Percentiles rank a stretch among this genome's conserved stretches.
phyloP scores from a whole-genome alignment of 2,888 invertebrate genomes.

The Parnassius mnemosyne region DNA sequence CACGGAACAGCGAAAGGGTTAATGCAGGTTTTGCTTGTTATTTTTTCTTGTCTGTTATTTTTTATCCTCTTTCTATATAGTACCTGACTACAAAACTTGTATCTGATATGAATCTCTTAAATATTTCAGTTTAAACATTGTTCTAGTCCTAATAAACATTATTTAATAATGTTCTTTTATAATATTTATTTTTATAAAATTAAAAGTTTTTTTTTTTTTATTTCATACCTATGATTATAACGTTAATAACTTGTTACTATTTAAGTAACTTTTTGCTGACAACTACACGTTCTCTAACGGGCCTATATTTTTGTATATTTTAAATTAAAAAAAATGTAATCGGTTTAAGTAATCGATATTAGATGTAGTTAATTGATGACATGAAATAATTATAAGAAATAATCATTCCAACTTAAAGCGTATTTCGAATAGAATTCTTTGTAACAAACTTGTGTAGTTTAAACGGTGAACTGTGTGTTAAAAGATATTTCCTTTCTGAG shows the following conservation, averaged over 20 bases:
- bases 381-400: conserved; percentile 1
- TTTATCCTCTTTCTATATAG: not conserved
- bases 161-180: conserved; percentile 4
- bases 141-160: conserved; percentile 16
- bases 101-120: conserved; percentile 3
- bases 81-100: conserved; percentile 16
- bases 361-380: conserved; percentile 5
- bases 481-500: too few species aligned
- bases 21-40: too few species aligned
- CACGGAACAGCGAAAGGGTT: too few species aligned
- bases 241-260: too few species aligned
- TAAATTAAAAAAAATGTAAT: conserved; percentile 9
- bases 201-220: too few species aligned
- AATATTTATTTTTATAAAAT: not conserved
- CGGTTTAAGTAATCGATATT: conserved; percentile 1
- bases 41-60: too few species aligned
- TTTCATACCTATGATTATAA: too few species aligned
- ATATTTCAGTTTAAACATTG: not conserved
- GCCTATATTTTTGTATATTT: conserved; percentile 25
- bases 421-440: not conserved
- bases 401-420: conserved; percentile 1
- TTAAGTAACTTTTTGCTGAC: not conserved
- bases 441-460: not conserved
- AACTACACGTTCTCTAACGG: conserved; percentile 6
- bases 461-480: not conserved